phyloP scores from a whole-genome alignment of 2,888 invertebrate species.

The Chirona hameri region DNA sequence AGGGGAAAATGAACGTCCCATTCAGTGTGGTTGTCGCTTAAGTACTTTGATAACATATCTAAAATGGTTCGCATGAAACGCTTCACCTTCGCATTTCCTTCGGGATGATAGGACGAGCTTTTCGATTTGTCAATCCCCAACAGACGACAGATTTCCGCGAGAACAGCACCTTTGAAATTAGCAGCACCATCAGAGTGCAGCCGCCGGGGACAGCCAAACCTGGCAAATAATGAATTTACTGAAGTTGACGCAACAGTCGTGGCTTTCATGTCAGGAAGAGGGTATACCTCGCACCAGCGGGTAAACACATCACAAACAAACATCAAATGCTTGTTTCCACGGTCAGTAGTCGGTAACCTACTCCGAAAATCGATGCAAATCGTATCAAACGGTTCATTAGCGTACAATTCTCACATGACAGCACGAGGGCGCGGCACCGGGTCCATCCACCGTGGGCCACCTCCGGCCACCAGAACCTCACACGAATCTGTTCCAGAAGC shows the following conservation, averaged over 20 bases:
- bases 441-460: background rate
- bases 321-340: background rate
- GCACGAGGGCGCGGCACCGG: background rate
- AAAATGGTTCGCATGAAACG: background rate
- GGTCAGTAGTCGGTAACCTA: background rate
- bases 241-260: background rate
- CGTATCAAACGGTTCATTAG: background rate
- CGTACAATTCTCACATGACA: background rate
- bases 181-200: background rate
- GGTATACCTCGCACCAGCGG: background rate
- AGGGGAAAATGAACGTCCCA: background rate
- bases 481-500: background rate
- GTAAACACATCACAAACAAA: background rate
- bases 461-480: background rate
- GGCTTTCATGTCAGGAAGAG: background rate
- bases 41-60: background rate
- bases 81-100: background rate
- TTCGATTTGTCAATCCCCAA: background rate
- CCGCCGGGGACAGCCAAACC: background rate
- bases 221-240: background rate
- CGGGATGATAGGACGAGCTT: background rate
- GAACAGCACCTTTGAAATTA: background rate
- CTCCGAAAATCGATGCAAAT: background rate
- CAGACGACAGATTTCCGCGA: background rate
- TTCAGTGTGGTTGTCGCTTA: background rate